A percentile compares a stretch with the other conserved stretches of the same genome.
phyloP scores from a whole-genome alignment of 2,888 invertebrate species.

The Sesia apiformis region DNA sequence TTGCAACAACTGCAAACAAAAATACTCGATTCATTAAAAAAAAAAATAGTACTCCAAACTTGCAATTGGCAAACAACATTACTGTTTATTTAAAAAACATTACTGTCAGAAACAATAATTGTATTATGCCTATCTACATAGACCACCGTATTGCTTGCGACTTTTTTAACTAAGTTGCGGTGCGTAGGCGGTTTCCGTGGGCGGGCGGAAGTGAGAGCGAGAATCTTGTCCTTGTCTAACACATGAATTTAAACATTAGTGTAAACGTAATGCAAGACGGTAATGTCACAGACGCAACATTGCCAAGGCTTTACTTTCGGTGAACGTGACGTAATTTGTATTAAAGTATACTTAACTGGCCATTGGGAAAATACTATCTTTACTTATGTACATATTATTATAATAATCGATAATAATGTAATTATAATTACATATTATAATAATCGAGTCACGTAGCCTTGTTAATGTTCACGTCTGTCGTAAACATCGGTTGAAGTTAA shows the following conservation, averaged over 20 bases:
- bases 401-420: constrained; percentile 46
- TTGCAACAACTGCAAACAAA: constrained; percentile 24
- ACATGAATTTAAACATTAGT: constrained; percentile 25
- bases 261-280: constrained; percentile 32
- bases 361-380: background rate
- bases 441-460: constrained; percentile 44
- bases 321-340: constrained; percentile 49
- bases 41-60: too few relatives aligned
- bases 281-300: constrained; percentile 54
- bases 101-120: constrained; percentile 40
- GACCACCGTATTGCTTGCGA: constrained; percentile 47
- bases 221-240: constrained; percentile 56
- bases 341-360: background rate
- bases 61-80: background rate
- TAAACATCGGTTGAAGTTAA: constrained; percentile 33
- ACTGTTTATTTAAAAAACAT: constrained; percentile 12
- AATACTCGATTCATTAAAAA: background rate
- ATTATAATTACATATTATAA: too few relatives aligned
- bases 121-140: constrained; percentile 25
- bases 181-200: constrained; percentile 62
- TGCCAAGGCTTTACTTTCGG: constrained; percentile 68
- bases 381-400: constrained; percentile 14
- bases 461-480: constrained; percentile 28
- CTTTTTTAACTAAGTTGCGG: constrained; percentile 45
- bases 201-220: constrained; percentile 73